Evolutionary conservation across 1,140 invertebrate genomes (phyloP).

Genomic region (Phthorimaea operculella): DNA sequence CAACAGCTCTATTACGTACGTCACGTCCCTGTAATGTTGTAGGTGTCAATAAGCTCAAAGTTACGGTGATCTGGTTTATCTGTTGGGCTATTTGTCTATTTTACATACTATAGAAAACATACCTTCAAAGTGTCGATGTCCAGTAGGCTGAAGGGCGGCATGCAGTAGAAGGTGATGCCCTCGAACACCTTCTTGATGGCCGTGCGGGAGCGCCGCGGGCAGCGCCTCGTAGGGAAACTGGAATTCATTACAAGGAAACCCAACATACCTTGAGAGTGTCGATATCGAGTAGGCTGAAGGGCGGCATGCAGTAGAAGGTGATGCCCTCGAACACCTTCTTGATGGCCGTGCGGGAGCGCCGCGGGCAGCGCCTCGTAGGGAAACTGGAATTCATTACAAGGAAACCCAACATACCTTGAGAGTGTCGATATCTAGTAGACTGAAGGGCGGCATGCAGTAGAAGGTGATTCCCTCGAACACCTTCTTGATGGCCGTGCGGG

Average conservation of each 20-base stretch:
- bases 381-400: no score
- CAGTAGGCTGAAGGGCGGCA: slow-evolving; percentile 46
- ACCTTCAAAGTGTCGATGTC: slow-evolving; percentile 44
- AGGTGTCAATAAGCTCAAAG: no score
- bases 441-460: slow-evolving; percentile 49
- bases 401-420: slow-evolving; percentile 52
- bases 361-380: slow-evolving; percentile 47
- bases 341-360: slow-evolving; percentile 35
- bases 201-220: slow-evolving; percentile 43
- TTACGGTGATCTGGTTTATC: no score
- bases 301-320: slow-evolving; percentile 49
- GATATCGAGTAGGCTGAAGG: slow-evolving; percentile 42
- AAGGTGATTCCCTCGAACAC: slow-evolving; percentile 52
- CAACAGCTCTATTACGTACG: no score
- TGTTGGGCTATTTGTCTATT: no score
- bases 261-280: slow-evolving; percentile 45
- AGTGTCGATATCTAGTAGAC: slow-evolving; percentile 35
- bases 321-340: slow-evolving; percentile 47
- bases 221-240: slow-evolving; percentile 47
- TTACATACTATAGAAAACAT: no score
- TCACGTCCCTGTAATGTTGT: no score
- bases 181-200: slow-evolving; percentile 38
- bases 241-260: no score
- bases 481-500: slow-evolving; percentile 32
- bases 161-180: slow-evolving; percentile 51